A percentile compares a stretch with the other conserved stretches of the same genome.
These are phyloP conservation scores for Leucoptera coffeella DNA, from an alignment of 2,888 invertebrate genomes.

Conservation along the genomic window DNA sequence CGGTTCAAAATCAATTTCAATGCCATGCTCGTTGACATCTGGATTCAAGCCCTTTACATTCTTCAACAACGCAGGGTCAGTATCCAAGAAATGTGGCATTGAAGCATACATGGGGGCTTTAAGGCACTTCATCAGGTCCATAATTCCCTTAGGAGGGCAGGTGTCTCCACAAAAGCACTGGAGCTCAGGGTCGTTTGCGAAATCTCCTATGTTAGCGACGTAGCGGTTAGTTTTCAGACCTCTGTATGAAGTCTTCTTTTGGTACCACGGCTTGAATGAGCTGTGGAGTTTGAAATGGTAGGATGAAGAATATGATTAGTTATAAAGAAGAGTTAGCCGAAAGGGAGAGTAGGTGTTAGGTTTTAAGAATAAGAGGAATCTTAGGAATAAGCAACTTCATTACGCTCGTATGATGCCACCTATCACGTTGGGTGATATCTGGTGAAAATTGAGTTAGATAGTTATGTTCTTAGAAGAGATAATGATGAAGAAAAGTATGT, in stretches of 20 bases:
- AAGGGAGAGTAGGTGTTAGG: no score
- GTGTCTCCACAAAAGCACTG: slow-evolving; percentile 57
- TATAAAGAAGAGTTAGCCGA: no score
- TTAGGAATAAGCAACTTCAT: no score
- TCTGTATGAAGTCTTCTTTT: slow-evolving; percentile 53
- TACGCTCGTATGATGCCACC: no score
- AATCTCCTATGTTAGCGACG: slow-evolving; percentile 64
- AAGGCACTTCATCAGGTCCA: slow-evolving; percentile 59
- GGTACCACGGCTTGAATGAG: slow-evolving; percentile 56
- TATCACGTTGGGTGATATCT: no score
- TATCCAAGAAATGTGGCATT: slow-evolving; percentile 70
- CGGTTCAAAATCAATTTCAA: slow-evolving; percentile 73
- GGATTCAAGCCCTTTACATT: slow-evolving; percentile 61
- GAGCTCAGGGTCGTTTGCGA: slow-evolving; percentile 46
- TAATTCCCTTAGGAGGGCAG: slow-evolving; percentile 68
- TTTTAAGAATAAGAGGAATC: no score
- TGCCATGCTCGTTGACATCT: slow-evolving; percentile 63
- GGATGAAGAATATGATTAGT: neutral
- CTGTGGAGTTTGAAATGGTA: slow-evolving; percentile 20
- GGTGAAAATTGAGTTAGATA: no score
- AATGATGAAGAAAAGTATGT: no score
- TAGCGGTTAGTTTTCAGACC: slow-evolving; percentile 66
- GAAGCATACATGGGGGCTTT: slow-evolving; percentile 71
- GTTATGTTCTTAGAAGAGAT: no score
- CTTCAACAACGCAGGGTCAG: slow-evolving; percentile 41